Conservation (phyloP, 2,113 vertebrate species). For the Cheilinus undulatus region DNA sequence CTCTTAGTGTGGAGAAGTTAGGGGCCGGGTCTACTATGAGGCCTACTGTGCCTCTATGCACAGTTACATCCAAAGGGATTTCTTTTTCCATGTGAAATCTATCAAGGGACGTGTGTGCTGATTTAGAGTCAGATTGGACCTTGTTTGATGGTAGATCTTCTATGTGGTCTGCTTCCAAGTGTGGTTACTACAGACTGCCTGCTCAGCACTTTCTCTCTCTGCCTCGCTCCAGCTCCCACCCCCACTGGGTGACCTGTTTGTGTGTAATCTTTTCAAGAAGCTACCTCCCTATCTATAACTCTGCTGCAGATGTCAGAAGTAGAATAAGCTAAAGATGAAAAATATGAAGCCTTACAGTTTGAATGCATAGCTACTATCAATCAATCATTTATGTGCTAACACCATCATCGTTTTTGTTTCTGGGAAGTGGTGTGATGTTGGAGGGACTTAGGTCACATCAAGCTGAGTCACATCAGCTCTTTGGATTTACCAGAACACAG, state of each 20-base stretch:
- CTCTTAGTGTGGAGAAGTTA: background rate
- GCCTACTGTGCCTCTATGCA: too few relatives aligned
- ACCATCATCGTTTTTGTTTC: conserved; percentile 48
- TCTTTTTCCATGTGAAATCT: conserved; percentile 1
- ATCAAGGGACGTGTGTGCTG: conserved; percentile 10
- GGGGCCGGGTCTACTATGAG: background rate
- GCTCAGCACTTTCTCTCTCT: conserved; percentile 54
- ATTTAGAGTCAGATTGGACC: conserved; percentile 18
- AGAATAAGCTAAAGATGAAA: conserved; percentile 10
- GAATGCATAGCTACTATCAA: conserved; percentile 12
- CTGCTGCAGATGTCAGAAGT: background rate
- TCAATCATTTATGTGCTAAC: conserved; percentile 15
- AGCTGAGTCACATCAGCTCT: conserved; percentile 66
- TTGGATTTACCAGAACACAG: conserved; percentile 60
- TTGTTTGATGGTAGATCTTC: conserved; percentile 15
- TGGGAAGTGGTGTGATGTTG: conserved; percentile 57
- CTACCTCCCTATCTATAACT: too few relatives aligned
- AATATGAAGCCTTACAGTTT: background rate
- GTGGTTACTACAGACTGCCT: conserved; percentile 54
- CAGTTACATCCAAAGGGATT: too few relatives aligned
- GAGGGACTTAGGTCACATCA: conserved; percentile 37
- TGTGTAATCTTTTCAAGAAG: conserved; percentile 11
- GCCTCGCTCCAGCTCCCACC: conserved; percentile 28
- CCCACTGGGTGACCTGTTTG: conserved; percentile 41
- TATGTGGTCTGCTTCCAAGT: conserved; percentile 37